Base-by-base conservation (phyloP, 1,140 invertebrate species). In the Drosophila pseudoobscura region DNA sequence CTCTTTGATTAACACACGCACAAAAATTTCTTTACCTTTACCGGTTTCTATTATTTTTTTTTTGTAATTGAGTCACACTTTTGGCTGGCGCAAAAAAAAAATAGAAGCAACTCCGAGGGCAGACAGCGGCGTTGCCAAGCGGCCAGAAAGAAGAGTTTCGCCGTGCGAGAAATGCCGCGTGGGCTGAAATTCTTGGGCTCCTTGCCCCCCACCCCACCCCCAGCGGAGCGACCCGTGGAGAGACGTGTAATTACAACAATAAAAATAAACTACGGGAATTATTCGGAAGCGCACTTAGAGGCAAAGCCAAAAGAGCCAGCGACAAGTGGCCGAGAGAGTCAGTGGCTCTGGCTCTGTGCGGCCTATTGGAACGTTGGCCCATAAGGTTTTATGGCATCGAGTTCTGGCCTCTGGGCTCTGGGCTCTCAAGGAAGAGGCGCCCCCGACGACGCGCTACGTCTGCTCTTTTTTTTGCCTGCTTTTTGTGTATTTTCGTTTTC, bases 211-310 rank as follows among this genome's bases (percentile, higher is more conserved):
- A 5, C 24, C 75, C 56, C n/a, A n/a, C n/a, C 8, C 8, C 35
- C 11, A 39, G 11, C 54, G 11, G 35, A 39, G 24, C 24, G 24
- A 26, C 24, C 35, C 35, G 35, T 39, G 35, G 35, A 39, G 59
- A 47, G 55, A 85, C 82, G 83, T 87, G 82, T 88, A 88, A 87
- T 87, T 87, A 78, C 82, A 88, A 87, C 70, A 87, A 87, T 87
- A 87, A 88, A 87, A 87, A 88, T 88, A 88, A 87, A 88, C 83
- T 87, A 78, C 78, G 70, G 74, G 70, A 88, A 88, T 87, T 88
- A 82, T 87, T 82, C 75, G 74, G 58, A 87, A 61, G 82, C 82
- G 82, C 78, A 78, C 82, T 85, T 70, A 84, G 78, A 39, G 3
- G 35, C 35, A 70, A 75, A 57, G 72, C 58, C 43, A 50, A 53